phyloP scores from a whole-genome alignment of 1,140 invertebrate genomes.

The Trichonephila clavata region DNA sequence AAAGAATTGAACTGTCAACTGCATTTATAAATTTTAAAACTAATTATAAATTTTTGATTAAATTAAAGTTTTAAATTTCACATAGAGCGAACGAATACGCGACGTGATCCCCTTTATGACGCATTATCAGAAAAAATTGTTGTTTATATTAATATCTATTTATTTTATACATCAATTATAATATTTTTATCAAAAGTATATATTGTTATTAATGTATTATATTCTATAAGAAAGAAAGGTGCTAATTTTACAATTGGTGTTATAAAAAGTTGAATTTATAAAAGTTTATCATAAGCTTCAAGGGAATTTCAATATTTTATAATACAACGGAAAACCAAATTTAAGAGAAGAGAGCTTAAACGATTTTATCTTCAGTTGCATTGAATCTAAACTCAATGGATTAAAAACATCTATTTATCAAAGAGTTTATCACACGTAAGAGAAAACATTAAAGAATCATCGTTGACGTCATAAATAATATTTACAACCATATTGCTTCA shows the following conservation, averaged over 20 bases:
- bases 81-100: neutral
- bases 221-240: neutral
- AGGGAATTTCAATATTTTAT: neutral
- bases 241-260: conserved; percentile 25
- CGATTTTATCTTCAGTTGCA: neutral
- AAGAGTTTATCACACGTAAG: neutral
- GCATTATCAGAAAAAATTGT: neutral
- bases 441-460: neutral
- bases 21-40: neutral
- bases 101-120: neutral
- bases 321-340: neutral
- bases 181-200: conserved; percentile 24
- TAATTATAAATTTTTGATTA: neutral
- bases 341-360: neutral
- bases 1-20: neutral
- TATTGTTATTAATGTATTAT: neutral
- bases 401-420: neutral
- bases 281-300: neutral
- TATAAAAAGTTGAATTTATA: neutral
- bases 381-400: neutral
- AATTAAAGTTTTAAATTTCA: neutral
- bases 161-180: neutral
- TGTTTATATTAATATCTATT: conserved; percentile 6
- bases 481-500: no score
- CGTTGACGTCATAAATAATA: no score